Percentiles rank a stretch among this genome's conserved stretches.
These are phyloP conservation scores for Cynoglossus semilaevis DNA, from an alignment of 2,113 vertebrate genomes.

Conservation along the genomic window DNA sequence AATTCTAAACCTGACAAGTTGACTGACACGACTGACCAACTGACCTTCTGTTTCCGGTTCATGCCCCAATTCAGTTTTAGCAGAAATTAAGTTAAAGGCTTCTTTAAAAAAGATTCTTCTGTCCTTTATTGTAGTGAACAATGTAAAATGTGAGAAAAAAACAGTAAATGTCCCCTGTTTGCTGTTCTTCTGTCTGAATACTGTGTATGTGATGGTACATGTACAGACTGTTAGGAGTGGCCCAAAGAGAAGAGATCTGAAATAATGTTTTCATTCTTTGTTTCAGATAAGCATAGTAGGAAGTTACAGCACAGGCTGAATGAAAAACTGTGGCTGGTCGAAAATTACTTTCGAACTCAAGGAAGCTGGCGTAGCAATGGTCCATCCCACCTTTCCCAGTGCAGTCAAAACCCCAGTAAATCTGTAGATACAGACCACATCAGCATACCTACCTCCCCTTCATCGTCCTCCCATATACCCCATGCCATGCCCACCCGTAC, in stretches of 20 bases:
- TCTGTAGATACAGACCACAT: constrained; percentile 63
- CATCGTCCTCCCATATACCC: constrained; percentile 65
- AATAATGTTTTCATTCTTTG: constrained; percentile 84
- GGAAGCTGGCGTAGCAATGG: constrained; percentile 81
- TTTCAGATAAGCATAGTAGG: constrained; percentile 85
- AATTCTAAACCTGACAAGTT: no score
- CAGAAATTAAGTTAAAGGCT: no score
- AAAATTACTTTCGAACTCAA: constrained; percentile 79
- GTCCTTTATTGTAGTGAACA: no score
- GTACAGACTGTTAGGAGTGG: constrained; percentile 67
- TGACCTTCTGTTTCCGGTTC: no score
- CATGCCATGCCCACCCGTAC: constrained; percentile 67
- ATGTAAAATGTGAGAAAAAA: no score
- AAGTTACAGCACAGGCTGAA: constrained; percentile 82
- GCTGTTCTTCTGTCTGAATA: constrained; percentile 49
- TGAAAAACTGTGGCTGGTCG: constrained; percentile 81
- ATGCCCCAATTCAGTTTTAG: no score
- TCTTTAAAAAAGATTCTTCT: no score
- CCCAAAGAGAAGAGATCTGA: constrained; percentile 85
- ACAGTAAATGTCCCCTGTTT: constrained; percentile 25
- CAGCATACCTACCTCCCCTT: constrained; percentile 54
- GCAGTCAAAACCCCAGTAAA: constrained; percentile 74
- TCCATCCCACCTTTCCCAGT: constrained; percentile 73
- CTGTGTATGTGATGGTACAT: constrained; percentile 48
- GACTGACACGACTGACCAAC: no score